Evolutionary conservation across 2,888 invertebrate species (phyloP).

Genomic region (Sthenelais limicola): DNA sequence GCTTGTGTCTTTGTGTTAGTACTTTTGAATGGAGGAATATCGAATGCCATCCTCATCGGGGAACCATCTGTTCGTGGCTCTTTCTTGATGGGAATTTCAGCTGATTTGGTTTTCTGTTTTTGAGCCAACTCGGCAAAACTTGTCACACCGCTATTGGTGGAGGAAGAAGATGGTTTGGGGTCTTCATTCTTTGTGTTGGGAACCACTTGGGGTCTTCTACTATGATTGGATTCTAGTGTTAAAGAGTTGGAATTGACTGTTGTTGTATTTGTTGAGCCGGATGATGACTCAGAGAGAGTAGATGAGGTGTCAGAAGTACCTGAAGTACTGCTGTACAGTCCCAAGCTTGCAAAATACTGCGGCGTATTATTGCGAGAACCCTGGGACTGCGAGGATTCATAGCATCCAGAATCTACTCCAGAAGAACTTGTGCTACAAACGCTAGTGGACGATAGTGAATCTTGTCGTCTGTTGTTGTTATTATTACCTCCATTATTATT

Average conservation of each 20-base stretch:
- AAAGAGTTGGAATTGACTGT: too few relatives aligned
- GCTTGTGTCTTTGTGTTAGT: too few relatives aligned
- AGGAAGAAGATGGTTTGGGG: too few relatives aligned
- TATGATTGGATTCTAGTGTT: too few relatives aligned
- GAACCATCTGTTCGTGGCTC: too few relatives aligned
- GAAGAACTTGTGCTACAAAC: conserved; percentile 53
- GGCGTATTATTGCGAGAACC: conserved; percentile 25
- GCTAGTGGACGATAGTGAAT: conserved; percentile 45
- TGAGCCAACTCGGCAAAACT: conserved; percentile 28
- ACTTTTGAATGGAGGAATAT: too few relatives aligned
- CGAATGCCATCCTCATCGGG: too few relatives aligned
- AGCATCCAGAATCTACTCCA: conserved; percentile 53
- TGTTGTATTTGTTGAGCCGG: conserved; percentile 17
- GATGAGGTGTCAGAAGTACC: conserved; percentile 10
- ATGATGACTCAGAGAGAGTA: conserved; percentile 26
- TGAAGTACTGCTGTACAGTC: conserved; percentile 22
- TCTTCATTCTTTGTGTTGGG: too few relatives aligned
- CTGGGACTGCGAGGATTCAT: conserved; percentile 40
- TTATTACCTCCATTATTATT: too few relatives aligned
- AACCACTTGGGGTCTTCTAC: too few relatives aligned
- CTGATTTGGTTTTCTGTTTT: too few relatives aligned
- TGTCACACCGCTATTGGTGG: conserved; percentile 2
- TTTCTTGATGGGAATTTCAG: too few relatives aligned
- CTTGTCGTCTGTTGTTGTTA: conserved; percentile 16
- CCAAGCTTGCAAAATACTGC: conserved; percentile 15